Evolutionary conservation across 2,888 invertebrate genomes (phyloP), one percentile per base, ranked within the genome.

Genomic region (Argyresthia albistria): DNA sequence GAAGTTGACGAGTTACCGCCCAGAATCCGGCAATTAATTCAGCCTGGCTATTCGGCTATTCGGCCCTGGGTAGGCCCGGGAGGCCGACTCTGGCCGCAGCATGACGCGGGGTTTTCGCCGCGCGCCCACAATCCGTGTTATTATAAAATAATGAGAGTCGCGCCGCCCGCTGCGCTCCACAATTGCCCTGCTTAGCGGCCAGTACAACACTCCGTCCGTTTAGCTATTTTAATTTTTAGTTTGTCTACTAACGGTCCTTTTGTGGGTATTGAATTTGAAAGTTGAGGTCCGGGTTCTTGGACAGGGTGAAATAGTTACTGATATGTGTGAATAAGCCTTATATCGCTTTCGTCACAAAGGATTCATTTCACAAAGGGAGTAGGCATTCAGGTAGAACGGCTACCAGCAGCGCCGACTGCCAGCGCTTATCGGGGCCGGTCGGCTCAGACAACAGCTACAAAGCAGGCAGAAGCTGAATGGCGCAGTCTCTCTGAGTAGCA

Each of bases 161-260:
- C 69, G 70, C 82, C 84, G 77, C 86, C 87, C 81, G 87, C 87
- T 84, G 87, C 60, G 87, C 63, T 60, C 76, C 68, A 87, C 87
- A 87, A 87, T 86, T 83, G 86, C 73, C 76, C 86, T 84, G 79
- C 79, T 86, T 87, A 84, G 80, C 73, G 75, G 77, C 66, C 72
- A 51, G 16, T 50, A 51, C 53, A 52, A 46, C 50, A 46, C 51
- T 77, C 76, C 70, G 73, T 70, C 77, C 82, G 83, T 82, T 84
- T 84, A 83, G 80, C 80, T 82, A 78, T 87, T 87, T 87, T 86
- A 83, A 84, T 84, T 86, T 84, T 86, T 80, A 80, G 84, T 86
- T 84, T 87, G 86, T 83, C 80, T 80, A 76, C 72, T 81, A 81
- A 82, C 84, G 83, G 83, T 74, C 63, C 65, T 46, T 12, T 35